These are phyloP conservation scores for Urosaurus nigricauda DNA, from an alignment of 2,797 vertebrate species.

Conservation along the genomic window DNA sequence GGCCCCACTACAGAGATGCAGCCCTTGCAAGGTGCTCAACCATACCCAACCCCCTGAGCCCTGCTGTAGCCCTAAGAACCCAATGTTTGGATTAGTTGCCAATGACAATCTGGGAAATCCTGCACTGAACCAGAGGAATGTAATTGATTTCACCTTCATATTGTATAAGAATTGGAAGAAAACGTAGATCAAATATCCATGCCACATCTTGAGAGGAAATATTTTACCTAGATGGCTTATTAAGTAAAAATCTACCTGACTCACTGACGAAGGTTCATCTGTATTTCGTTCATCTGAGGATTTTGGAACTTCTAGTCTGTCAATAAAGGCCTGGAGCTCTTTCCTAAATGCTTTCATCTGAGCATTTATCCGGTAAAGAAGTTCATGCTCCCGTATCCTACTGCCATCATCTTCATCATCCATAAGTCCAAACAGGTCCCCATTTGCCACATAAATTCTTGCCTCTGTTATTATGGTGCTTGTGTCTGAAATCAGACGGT, in stretches of 20 bases:
- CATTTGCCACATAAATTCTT: constrained; percentile 92
- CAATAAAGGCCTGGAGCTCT: constrained; percentile 97
- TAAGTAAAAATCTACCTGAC: constrained; percentile 86
- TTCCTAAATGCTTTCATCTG: constrained; percentile 99
- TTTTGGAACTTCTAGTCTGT: constrained; percentile 95
- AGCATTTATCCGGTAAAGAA: constrained; percentile 96
- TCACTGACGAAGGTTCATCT: constrained; percentile 98
- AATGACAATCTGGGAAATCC: constrained; percentile 26
- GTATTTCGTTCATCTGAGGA: constrained; percentile 88
- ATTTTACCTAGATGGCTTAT: constrained; percentile 75
- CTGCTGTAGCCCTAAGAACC: background rate
- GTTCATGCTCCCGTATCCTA: constrained; percentile 96
- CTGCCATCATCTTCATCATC: constrained; percentile 96
- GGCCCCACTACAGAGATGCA: too few species aligned
- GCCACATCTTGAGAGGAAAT: constrained; percentile 35
- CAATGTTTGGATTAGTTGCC: background rate
- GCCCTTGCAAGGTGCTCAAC: background rate
- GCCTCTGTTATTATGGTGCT: constrained; percentile 98
- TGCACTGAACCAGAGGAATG: constrained; percentile 15
- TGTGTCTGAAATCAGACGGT: constrained; percentile 95
- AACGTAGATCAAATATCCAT: background rate
- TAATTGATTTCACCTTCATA: constrained; percentile 19
- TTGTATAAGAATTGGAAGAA: constrained; percentile 18
- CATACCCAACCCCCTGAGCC: background rate
- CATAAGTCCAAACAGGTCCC: constrained; percentile 93